phyloP scores from a whole-genome alignment of 2,888 invertebrate genomes.

The Aricia artaxerxes region DNA sequence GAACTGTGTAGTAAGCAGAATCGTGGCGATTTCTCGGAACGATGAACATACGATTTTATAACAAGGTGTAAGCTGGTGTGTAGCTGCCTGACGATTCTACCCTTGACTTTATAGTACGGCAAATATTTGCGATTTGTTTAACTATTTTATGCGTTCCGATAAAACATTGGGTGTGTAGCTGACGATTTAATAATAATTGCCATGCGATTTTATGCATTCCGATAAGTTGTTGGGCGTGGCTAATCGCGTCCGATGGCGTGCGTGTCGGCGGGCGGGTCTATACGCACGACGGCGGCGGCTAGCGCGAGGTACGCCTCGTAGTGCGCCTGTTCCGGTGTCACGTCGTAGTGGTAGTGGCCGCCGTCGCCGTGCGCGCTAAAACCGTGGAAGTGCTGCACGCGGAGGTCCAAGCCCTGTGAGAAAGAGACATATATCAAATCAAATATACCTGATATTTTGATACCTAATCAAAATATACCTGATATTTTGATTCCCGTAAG shows the following conservation, averaged over 20 bases:
- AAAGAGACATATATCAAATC: too few species aligned
- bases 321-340: conserved; percentile 91
- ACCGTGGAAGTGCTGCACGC: conserved; percentile 98
- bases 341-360: conserved; percentile 98
- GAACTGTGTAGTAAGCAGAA: too few species aligned
- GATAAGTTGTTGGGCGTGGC: conserved; percentile 41
- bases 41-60: too few species aligned
- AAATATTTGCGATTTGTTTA: not conserved
- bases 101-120: too few species aligned
- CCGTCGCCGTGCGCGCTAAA: conserved; percentile 90
- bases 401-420: conserved; percentile 89
- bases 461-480: too few species aligned
- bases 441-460: too few species aligned
- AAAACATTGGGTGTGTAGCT: not conserved
- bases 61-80: too few species aligned
- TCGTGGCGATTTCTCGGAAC: too few species aligned
- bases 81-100: too few species aligned
- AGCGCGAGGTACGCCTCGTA: conserved; percentile 95
- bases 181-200: too few species aligned
- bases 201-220: not conserved
- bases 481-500: too few species aligned
- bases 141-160: not conserved
- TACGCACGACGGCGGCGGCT: conserved; percentile 85
- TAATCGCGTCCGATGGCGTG: conserved; percentile 89
- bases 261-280: conserved; percentile 86